These are phyloP conservation scores for Echinops telfairi DNA, from an alignment of 2,113 vertebrate genomes.

Conservation along the genomic window DNA sequence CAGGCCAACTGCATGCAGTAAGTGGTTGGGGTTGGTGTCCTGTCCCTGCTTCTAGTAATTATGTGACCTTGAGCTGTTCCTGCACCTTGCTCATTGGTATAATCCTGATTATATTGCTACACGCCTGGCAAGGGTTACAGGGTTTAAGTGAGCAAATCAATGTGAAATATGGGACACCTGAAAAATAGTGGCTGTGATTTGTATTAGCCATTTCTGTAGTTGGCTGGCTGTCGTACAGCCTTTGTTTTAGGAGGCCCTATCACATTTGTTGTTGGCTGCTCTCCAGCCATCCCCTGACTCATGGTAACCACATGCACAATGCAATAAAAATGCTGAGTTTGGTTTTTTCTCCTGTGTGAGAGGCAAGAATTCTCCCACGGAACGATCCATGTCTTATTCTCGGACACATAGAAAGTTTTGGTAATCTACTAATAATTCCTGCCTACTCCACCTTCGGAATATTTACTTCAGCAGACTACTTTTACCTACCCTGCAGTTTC, in stretches of 20 bases:
- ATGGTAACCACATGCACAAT: not conserved
- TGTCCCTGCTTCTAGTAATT: not conserved
- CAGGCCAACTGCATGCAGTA: not conserved
- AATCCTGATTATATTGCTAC: rapidly evolving
- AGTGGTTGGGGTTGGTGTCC: not conserved
- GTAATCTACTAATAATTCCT: too few relatives aligned
- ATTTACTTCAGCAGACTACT: not conserved
- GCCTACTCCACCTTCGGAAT: not conserved
- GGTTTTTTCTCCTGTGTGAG: not conserved
- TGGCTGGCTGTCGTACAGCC: not conserved
- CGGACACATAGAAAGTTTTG: too few relatives aligned
- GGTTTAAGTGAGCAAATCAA: not conserved
- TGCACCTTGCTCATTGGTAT: too few relatives aligned
- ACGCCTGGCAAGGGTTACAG: not conserved
- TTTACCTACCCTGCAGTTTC: not conserved
- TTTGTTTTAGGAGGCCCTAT: not conserved
- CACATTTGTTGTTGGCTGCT: not conserved
- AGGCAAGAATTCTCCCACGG: not conserved
- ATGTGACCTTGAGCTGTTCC: not conserved
- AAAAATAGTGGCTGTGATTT: not conserved
- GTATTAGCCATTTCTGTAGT: not conserved
- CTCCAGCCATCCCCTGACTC: not conserved
- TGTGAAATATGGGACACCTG: not conserved
- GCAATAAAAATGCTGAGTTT: too few relatives aligned
- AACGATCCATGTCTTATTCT: too few relatives aligned